phyloP scores from a whole-genome alignment of 1,140 invertebrate species.

The Saxidomus purpurata region DNA sequence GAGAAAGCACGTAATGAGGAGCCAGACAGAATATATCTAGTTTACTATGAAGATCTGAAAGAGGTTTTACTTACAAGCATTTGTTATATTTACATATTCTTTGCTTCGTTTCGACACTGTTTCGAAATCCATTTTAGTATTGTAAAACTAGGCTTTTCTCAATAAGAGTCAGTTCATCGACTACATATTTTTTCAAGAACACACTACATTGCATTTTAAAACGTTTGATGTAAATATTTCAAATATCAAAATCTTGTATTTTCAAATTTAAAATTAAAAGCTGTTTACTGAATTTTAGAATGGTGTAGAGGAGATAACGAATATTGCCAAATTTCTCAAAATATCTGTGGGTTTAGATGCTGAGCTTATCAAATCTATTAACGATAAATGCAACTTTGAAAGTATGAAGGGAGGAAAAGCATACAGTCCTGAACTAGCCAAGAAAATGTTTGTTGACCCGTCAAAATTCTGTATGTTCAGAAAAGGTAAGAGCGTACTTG shows the following conservation, averaged over 20 bases:
- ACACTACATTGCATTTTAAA: too few species aligned
- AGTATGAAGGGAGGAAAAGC: not conserved
- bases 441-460: not conserved
- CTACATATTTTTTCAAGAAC: too few species aligned
- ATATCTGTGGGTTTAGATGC: not conserved
- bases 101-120: too few species aligned
- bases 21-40: constrained; percentile 58
- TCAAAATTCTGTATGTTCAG: not conserved
- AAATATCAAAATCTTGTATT: too few species aligned
- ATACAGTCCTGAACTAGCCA: not conserved
- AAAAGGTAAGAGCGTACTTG: not conserved
- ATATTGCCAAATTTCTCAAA: not conserved
- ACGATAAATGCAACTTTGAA: not conserved
- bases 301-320: not conserved
- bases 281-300: constrained; percentile 46
- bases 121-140: too few species aligned
- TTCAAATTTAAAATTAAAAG: too few species aligned
- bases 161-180: too few species aligned
- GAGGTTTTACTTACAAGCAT: too few species aligned
- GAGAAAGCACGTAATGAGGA: constrained; percentile 60
- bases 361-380: not conserved
- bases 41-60: constrained; percentile 71
- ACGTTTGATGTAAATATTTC: too few species aligned
- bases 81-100: too few species aligned
- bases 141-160: too few species aligned